Percentiles rank a stretch among this genome's conserved stretches.
These are phyloP conservation scores for Cabera pusaria DNA, from an alignment of 2,888 invertebrate species.

Conservation along the genomic window DNA sequence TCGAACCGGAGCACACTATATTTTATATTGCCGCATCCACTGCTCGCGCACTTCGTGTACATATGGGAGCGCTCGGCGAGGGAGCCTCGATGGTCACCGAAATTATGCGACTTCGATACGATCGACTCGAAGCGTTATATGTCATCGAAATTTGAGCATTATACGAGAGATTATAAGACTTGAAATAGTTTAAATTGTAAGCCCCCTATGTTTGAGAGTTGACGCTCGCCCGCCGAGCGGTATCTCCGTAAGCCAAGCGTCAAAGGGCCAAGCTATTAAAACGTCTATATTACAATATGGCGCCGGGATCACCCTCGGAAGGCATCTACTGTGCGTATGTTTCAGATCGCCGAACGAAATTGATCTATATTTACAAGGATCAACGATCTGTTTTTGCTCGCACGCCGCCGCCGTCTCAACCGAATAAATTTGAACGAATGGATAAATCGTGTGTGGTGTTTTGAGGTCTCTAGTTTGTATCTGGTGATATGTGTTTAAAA, in stretches of 20 bases:
- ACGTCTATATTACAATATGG: conserved; percentile 15
- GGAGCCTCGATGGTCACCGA: conserved; percentile 10
- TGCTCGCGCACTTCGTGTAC: conserved; percentile 25
- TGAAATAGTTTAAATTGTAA: too few species aligned
- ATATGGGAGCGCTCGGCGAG: conserved; percentile 30
- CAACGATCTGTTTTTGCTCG: conserved; percentile 16
- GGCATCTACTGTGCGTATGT: conserved; percentile 45
- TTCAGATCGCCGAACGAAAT: conserved; percentile 23
- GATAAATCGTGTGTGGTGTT: too few species aligned
- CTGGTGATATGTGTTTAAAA: too few species aligned
- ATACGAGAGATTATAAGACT: too few species aligned
- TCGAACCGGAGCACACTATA: conserved; percentile 45
- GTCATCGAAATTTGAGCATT: background rate
- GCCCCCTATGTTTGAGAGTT: too few species aligned
- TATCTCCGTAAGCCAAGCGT: conserved; percentile 18
- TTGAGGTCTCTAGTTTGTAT: too few species aligned
- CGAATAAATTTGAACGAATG: background rate
- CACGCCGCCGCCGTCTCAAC: conserved; percentile 1
- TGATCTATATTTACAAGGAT: conserved; percentile 34
- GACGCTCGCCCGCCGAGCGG: conserved; percentile 3
- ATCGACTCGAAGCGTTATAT: too few species aligned
- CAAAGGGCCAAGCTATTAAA: conserved; percentile 18
- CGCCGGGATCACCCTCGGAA: conserved; percentile 23
- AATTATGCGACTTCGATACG: background rate
- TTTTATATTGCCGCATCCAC: conserved; percentile 10